phyloP scores from a whole-genome alignment of 2,797 vertebrate species.

The Pangasius krempfi region DNA sequence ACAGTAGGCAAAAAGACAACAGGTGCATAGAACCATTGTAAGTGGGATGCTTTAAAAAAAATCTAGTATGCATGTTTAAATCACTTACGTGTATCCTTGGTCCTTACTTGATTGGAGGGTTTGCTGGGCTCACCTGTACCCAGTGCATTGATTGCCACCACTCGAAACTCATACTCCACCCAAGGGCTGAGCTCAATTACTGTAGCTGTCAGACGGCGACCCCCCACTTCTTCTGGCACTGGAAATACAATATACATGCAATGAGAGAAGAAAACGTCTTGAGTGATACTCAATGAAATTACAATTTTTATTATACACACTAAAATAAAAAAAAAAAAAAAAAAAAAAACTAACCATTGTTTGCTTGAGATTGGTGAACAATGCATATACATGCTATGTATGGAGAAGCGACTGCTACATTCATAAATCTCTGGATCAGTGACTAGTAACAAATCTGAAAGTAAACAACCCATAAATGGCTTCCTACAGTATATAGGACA shows the following conservation, averaged over 20 bases:
- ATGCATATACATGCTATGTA: background rate
- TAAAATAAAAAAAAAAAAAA: background rate
- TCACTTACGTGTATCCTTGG: constrained; percentile 90
- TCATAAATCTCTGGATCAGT: background rate
- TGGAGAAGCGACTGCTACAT: background rate
- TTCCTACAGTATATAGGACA: background rate
- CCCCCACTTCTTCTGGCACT: constrained; percentile 90
- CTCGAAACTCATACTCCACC: constrained; percentile 97
- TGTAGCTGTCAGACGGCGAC: constrained; percentile 86
- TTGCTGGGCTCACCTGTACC: constrained; percentile 95
- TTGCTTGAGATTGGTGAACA: background rate
- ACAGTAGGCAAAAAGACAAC: background rate
- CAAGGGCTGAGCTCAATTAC: constrained; percentile 94
- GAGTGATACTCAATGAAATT: background rate
- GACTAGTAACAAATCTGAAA: background rate
- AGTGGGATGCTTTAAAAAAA: background rate
- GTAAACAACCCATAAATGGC: background rate
- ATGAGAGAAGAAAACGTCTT: constrained; percentile 53
- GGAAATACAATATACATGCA: constrained; percentile 62
- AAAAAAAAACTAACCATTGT: background rate
- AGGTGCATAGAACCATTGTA: background rate
- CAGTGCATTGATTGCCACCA: constrained; percentile 89
- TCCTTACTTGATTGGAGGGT: constrained; percentile 90
- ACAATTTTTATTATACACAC: background rate
- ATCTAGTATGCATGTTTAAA: constrained; percentile 1